Evolutionary conservation across 2,888 invertebrate genomes (phyloP).

Genomic region (Eupeodes luniger): DNA sequence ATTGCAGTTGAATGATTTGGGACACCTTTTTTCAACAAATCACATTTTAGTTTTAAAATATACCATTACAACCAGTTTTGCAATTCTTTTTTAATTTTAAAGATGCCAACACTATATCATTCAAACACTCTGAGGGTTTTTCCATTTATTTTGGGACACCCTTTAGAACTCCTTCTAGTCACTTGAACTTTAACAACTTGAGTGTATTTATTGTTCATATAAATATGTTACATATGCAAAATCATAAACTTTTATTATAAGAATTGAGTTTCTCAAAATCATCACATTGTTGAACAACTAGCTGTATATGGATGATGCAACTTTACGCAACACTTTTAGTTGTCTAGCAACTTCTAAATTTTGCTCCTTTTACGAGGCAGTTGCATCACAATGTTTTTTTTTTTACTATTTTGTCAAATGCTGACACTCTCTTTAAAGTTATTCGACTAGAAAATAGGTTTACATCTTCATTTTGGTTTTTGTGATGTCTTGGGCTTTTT

Average conservation of each 20-base stretch:
- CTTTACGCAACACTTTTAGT: constrained; percentile 39
- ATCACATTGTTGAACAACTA: constrained; percentile 45
- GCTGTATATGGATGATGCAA: constrained; percentile 5
- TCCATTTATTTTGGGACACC: no score
- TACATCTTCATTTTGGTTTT: constrained; percentile 34
- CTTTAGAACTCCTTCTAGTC: no score
- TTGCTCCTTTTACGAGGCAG: constrained; percentile 14
- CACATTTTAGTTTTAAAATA: no score
- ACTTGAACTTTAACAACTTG: no score
- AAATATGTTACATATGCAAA: neutral
- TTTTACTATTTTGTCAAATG: constrained; percentile 48
- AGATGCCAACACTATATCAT: no score
- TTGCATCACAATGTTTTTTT: constrained; percentile 6
- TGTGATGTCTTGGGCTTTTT: neutral
- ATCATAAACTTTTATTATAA: neutral
- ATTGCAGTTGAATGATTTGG: no score
- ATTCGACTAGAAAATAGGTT: constrained; percentile 53
- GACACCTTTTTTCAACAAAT: no score
- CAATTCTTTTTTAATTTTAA: no score
- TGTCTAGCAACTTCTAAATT: constrained; percentile 37
- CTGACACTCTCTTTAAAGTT: constrained; percentile 55
- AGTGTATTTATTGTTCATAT: no score
- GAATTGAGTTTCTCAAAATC: constrained; percentile 44
- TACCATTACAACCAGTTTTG: no score
- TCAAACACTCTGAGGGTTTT: no score